These are phyloP conservation scores for Pseudoatta argentina DNA, from an alignment of 1,140 invertebrate species.

Conservation along the genomic window DNA sequence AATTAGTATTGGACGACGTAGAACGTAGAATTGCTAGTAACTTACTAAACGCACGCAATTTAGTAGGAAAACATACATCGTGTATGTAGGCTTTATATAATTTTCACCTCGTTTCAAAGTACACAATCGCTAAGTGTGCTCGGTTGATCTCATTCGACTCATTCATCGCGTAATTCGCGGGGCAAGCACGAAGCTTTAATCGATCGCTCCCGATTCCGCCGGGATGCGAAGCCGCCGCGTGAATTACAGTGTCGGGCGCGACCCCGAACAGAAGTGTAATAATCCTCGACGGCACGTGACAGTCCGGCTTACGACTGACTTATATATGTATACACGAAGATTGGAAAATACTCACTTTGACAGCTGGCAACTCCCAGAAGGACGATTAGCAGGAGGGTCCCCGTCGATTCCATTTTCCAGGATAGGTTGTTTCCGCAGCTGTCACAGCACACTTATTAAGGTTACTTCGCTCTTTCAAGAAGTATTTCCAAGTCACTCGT, in stretches of 20 bases:
- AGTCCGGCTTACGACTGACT: not conserved
- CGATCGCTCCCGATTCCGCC: slow-evolving; percentile 38
- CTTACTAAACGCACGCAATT: no score
- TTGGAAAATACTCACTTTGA: slow-evolving; percentile 65
- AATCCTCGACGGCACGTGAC: slow-evolving; percentile 36
- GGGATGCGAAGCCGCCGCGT: slow-evolving; percentile 9
- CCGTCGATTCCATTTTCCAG: slow-evolving; percentile 44
- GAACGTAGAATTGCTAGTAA: no score
- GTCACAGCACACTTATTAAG: slow-evolving; percentile 49
- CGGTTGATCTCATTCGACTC: slow-evolving; percentile 10
- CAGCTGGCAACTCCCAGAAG: slow-evolving; percentile 47
- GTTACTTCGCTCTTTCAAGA: not conserved
- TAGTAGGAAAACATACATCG: no score
- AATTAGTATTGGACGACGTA: no score
- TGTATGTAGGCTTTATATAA: no score
- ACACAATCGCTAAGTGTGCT: not conserved
- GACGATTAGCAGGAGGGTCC: slow-evolving; percentile 46
- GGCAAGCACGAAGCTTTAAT: slow-evolving; percentile 1
- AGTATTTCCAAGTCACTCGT: no score
- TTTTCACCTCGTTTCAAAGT: no score
- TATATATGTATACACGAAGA: not conserved
- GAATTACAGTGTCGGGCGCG: not conserved
- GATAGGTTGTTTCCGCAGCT: slow-evolving; percentile 33
- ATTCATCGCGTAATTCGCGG: slow-evolving; percentile 4
- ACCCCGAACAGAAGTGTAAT: not conserved